phyloP scores from a whole-genome alignment of 1,140 invertebrate species.

The Hetaerina americana region DNA sequence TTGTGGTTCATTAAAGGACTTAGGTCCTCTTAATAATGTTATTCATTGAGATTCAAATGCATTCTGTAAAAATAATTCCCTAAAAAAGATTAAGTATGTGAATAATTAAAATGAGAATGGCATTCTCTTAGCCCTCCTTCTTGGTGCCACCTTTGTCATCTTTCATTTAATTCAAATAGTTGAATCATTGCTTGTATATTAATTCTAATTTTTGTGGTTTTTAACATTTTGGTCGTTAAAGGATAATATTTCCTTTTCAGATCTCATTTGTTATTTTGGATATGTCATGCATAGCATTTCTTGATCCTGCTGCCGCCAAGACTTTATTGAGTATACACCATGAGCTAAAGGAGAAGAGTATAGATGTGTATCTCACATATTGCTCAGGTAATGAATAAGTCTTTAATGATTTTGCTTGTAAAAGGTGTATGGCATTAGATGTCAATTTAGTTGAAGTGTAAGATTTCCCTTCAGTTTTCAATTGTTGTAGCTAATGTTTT shows the following conservation, averaged over 20 bases:
- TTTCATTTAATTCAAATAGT: background rate
- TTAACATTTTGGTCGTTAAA: background rate
- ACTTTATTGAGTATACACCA: background rate
- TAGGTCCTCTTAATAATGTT: background rate
- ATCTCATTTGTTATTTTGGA: background rate
- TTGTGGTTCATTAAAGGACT: background rate
- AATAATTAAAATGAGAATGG: too few relatives aligned
- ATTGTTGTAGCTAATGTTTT: background rate
- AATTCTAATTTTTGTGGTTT: background rate
- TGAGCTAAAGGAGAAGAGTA: background rate
- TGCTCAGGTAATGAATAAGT: background rate
- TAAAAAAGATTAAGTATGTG: background rate
- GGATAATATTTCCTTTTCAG: too few relatives aligned
- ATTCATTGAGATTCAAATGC: background rate
- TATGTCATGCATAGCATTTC: background rate
- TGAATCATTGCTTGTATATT: background rate
- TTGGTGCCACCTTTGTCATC: too few relatives aligned
- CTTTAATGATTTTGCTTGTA: background rate
- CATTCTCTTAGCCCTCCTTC: too few relatives aligned
- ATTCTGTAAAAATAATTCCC: background rate
- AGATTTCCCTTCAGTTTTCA: background rate
- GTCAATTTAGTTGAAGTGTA: background rate
- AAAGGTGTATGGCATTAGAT: background rate
- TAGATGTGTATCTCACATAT: background rate
- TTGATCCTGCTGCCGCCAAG: background rate